Percentiles rank a stretch among this genome's conserved stretches.
Conservation (phyloP, 2,888 invertebrate genomes). For the Drosophila dives region DNA sequence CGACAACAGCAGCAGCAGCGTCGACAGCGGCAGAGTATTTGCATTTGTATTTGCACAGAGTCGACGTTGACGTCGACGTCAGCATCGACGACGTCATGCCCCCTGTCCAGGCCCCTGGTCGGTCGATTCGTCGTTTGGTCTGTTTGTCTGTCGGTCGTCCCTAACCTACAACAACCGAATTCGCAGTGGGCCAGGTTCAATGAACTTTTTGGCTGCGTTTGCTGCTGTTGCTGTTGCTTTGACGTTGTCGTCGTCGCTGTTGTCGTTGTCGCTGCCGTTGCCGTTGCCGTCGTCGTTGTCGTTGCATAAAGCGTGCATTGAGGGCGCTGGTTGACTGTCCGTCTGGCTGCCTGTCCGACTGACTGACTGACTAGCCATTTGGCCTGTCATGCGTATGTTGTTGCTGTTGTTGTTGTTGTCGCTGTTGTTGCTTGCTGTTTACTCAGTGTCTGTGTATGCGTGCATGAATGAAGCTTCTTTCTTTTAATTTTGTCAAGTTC, state of each 20-base stretch:
- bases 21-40: constrained; percentile 51
- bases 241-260: constrained; percentile 29
- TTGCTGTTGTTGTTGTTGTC: constrained; percentile 41
- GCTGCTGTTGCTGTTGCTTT: constrained; percentile 41
- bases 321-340: constrained; percentile 72
- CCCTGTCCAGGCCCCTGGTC: constrained; percentile 54
- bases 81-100: constrained; percentile 50
- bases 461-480: constrained; percentile 81
- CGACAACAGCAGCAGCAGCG: constrained; percentile 27
- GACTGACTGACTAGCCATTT: constrained; percentile 56
- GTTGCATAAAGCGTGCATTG: constrained; percentile 77
- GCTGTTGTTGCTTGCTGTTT: constrained; percentile 40
- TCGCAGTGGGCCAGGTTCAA: constrained; percentile 80
- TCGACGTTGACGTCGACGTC: constrained; percentile 46
- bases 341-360: constrained; percentile 30
- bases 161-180: constrained; percentile 80
- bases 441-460: constrained; percentile 63
- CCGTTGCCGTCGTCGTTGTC: constrained; percentile 41
- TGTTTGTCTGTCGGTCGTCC: constrained; percentile 65
- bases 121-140: constrained; percentile 37
- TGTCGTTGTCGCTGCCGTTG: constrained; percentile 33
- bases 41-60: constrained; percentile 71
- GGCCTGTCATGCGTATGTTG: constrained; percentile 70
- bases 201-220: constrained; percentile 80
- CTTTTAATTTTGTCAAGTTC: constrained; percentile 81